A percentile compares a stretch with the other conserved stretches of the same genome.
These are phyloP conservation scores for Lethocerus indicus DNA, from an alignment of 1,140 invertebrate species.

Conservation along the genomic window DNA sequence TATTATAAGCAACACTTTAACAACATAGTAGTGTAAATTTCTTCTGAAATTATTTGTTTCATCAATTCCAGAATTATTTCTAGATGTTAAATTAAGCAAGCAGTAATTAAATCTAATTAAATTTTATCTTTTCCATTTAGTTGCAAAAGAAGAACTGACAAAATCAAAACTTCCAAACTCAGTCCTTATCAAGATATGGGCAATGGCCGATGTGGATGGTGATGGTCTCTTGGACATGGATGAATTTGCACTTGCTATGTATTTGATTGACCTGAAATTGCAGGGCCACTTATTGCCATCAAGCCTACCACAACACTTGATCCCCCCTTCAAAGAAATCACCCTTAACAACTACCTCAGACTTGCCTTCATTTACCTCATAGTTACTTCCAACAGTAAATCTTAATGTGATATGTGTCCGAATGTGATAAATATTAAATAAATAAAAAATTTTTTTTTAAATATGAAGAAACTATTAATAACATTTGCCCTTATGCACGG, in stretches of 20 bases:
- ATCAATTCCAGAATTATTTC: background rate
- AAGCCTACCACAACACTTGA: background rate
- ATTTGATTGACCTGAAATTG: constrained; percentile 50
- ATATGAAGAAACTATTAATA: too few species aligned
- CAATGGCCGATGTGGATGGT: constrained; percentile 88
- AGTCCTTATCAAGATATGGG: constrained; percentile 96
- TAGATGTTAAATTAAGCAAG: background rate
- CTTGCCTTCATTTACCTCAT: too few species aligned
- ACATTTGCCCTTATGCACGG: too few species aligned
- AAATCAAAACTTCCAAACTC: constrained; percentile 97
- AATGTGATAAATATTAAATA: too few species aligned
- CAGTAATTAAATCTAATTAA: background rate
- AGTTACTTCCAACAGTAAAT: too few species aligned
- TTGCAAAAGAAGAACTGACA: constrained; percentile 91
- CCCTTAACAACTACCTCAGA: too few species aligned
- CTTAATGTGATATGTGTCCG: too few species aligned
- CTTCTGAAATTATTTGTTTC: background rate
- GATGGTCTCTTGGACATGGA: constrained; percentile 91
- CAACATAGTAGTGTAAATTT: background rate
- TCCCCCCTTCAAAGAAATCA: too few species aligned
- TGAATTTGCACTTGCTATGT: constrained; percentile 97
- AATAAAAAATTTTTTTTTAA: too few species aligned
- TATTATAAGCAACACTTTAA: background rate
- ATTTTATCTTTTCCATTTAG: constrained; percentile 31
- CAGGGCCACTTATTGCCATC: background rate